These are phyloP conservation scores for Amitus sp. DNA, from an alignment of 2,888 invertebrate genomes.

Conservation along the genomic window DNA sequence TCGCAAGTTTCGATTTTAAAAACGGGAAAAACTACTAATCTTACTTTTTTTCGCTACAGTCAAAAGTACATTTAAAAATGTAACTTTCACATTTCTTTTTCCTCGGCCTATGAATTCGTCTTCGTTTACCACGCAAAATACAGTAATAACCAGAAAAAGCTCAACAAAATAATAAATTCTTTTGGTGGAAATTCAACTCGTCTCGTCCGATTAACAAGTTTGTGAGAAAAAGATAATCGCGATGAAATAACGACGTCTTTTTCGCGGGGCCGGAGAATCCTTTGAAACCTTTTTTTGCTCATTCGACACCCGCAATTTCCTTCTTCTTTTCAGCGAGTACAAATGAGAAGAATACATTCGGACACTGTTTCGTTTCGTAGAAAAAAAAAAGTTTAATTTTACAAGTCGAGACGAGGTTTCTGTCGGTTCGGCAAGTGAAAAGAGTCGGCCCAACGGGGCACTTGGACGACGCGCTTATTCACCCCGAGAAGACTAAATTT, in stretches of 20 bases:
- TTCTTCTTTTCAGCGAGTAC: constrained; percentile 27
- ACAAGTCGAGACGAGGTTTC: constrained; percentile 36
- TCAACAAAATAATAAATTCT: constrained; percentile 62
- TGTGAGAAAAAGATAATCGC: constrained; percentile 20
- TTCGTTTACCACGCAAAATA: too few relatives aligned
- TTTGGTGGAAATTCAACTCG: constrained; percentile 5
- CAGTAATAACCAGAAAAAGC: constrained; percentile 41
- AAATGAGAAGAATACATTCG: constrained; percentile 30
- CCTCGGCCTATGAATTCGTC: too few relatives aligned
- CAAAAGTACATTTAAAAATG: too few relatives aligned
- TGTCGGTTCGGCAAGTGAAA: constrained; percentile 40
- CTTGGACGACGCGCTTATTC: constrained; percentile 36
- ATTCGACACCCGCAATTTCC: constrained; percentile 29
- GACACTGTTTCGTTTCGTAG: constrained; percentile 25
- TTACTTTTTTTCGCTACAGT: too few relatives aligned
- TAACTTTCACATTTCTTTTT: too few relatives aligned
- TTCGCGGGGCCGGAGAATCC: constrained; percentile 17
- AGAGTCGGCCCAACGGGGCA: constrained; percentile 34
- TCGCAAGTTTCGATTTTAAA: too few relatives aligned
- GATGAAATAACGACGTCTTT: constrained; percentile 30
- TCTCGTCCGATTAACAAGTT: constrained; percentile 6
- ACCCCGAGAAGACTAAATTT: constrained; percentile 48
- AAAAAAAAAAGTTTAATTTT: constrained; percentile 37
- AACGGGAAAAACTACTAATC: too few relatives aligned
- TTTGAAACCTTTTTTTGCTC: constrained; percentile 31